Evolutionary conservation across 1,140 invertebrate species (phyloP), one percentile per base, ranked within the genome.

Genomic region (Pollicipes pollicipes): DNA sequence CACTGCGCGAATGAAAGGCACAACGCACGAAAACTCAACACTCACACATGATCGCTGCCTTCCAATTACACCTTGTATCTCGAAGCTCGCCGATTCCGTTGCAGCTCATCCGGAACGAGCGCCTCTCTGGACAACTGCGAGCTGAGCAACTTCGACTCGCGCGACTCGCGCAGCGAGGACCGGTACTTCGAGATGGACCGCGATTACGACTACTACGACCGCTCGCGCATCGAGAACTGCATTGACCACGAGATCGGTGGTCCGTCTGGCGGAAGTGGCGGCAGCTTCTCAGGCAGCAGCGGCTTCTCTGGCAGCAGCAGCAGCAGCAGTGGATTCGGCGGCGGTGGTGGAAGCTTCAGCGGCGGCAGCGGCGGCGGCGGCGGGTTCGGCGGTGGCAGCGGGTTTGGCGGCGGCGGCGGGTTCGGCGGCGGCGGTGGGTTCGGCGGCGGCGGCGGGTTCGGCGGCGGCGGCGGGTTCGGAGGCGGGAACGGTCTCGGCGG

Each of bases 201-300:
- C 13, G 90, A 89, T 78, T 93, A 88, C 76, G 90, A 94, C 76
- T 94, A 88, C 78, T 95, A 92, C 75, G 91, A 94, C 79, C 82
- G 90, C 73, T 82, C 85, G 64, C 45, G 45, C 45, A 21, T 58
- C 10, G 45, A 58, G 45, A 21, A 58, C 45, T 58, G 45, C 45
- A 21, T 21, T 10, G 45, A 58, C 13, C 6, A 10, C 13, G 45
- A 21, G 2, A 3, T 21, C 45, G 45, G 45, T 21, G 45, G 45
- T 21, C 6, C 1, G 10, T 31, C 27, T 28, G 69, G 64, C 28
- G 29, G 31, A 31, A 63, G 32, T 26, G 26, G 70, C 17, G 72
- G 72, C 70, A 68, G 71, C 68, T n/a, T 37, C 64, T 21, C 24
- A 3, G n/a, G n/a, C n/a, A n/a, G 64, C 64, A n/a, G 64, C 28